phyloP scores from a whole-genome alignment of 2,797 vertebrate genomes.

The Neosalanx taihuensis region DNA sequence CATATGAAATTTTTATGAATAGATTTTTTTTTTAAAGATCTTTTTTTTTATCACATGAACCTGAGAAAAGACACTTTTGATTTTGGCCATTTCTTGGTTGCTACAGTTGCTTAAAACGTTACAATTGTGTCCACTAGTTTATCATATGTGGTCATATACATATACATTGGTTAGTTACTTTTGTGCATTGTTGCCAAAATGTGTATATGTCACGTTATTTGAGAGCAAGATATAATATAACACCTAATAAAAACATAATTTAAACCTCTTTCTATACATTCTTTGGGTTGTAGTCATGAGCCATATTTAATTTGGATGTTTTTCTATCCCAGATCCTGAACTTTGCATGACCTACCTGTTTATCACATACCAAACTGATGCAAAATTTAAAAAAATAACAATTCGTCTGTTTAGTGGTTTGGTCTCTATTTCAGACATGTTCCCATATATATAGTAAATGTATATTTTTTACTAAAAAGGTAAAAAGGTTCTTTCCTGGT shows the following conservation, averaged over 20 bases:
- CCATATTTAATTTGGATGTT: background rate
- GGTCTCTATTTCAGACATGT: background rate
- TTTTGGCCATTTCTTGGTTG: too few relatives aligned
- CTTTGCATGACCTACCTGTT: background rate
- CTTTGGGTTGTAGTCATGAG: background rate
- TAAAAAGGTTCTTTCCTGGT: slow-evolving; percentile 3
- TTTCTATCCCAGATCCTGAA: slow-evolving; percentile 2
- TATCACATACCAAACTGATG: background rate
- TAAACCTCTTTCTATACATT: background rate
- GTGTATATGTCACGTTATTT: too few relatives aligned
- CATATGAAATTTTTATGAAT: too few relatives aligned
- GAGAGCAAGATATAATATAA: background rate
- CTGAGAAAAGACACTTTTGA: too few relatives aligned
- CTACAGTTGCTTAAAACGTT: too few relatives aligned
- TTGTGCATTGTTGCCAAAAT: too few relatives aligned
- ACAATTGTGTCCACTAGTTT: too few relatives aligned
- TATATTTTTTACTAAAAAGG: slow-evolving; percentile 7
- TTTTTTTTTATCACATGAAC: too few relatives aligned
- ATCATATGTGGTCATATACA: too few relatives aligned
- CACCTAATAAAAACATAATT: background rate
- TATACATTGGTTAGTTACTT: too few relatives aligned
- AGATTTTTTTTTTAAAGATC: too few relatives aligned
- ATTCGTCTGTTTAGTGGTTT: slow-evolving; percentile 12
- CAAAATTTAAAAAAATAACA: slow-evolving; percentile 22
- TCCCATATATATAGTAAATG: slow-evolving; percentile 9